Evolutionary conservation across 2,797 vertebrate species (phyloP).

Genomic region (Threskiornis aethiopicus): DNA sequence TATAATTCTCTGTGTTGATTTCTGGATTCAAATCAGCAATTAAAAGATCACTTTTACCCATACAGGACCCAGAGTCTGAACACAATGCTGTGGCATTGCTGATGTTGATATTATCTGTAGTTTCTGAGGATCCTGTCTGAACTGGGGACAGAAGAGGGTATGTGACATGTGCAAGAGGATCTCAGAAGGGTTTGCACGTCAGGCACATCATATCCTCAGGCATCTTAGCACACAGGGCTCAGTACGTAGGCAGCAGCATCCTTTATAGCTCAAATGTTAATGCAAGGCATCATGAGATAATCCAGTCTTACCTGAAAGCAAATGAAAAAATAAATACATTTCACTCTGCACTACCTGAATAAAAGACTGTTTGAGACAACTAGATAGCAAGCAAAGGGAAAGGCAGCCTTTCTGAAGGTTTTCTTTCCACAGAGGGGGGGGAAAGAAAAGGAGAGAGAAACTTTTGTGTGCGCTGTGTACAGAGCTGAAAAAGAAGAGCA

Average conservation of each 20-base stretch:
- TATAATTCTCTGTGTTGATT: background rate
- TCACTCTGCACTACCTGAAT: background rate
- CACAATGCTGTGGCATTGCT: background rate
- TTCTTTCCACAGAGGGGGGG: background rate
- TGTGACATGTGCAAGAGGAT: background rate
- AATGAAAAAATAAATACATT: background rate
- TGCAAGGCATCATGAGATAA: background rate
- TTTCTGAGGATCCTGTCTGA: background rate
- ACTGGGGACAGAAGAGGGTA: background rate
- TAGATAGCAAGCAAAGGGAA: background rate
- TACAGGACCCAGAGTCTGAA: background rate
- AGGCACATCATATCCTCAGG: background rate
- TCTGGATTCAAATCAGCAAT: background rate
- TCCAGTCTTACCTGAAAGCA: background rate
- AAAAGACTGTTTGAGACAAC: background rate
- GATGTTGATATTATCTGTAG: background rate
- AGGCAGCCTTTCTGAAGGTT: background rate
- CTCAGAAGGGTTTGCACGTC: background rate
- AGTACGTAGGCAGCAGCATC: background rate
- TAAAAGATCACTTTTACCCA: background rate
- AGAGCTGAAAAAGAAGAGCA: background rate
- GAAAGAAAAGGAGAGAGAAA: background rate
- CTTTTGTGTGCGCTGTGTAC: background rate
- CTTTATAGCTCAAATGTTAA: background rate
- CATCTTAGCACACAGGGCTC: background rate